These are phyloP conservation scores for Rhadina sibilatrix DNA, from an alignment of 2,113 vertebrate genomes.

Conservation along the genomic window DNA sequence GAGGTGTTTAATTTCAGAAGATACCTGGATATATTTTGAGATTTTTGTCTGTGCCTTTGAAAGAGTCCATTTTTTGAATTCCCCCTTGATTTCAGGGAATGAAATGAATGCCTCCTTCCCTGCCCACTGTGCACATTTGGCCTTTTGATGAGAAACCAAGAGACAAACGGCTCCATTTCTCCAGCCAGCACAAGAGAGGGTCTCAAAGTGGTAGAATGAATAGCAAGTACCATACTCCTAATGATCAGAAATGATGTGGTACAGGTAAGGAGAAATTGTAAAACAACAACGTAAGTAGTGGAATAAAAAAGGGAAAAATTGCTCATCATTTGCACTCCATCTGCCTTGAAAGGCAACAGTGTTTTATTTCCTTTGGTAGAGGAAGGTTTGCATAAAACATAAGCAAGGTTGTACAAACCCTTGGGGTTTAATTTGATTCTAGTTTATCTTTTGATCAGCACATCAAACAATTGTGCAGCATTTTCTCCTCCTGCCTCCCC, in stretches of 20 bases:
- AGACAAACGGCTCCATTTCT: not conserved
- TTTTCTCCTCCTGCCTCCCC: not conserved
- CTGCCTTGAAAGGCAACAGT: conserved; percentile 2
- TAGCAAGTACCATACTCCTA: not conserved
- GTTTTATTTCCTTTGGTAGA: conserved; percentile 38
- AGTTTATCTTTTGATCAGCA: conserved; percentile 63
- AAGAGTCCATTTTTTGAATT: not conserved
- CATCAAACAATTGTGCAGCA: conserved; percentile 46
- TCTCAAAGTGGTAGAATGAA: not conserved
- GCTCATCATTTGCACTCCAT: conserved; percentile 23
- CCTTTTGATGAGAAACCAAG: not conserved
- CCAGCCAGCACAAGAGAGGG: not conserved
- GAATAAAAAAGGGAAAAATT: not conserved
- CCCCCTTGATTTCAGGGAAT: not conserved
- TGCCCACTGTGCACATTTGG: not conserved
- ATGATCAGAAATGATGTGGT: not conserved
- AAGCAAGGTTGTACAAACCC: conserved; percentile 34
- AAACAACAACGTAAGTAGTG: not conserved
- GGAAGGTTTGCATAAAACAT: conserved; percentile 55
- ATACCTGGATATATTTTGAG: not conserved
- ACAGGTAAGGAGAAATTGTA: not conserved
- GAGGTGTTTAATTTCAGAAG: conserved; percentile 12
- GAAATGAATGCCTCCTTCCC: not conserved
- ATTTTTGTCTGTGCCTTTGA: not conserved
- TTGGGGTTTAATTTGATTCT: conserved; percentile 50